Base-by-base conservation (phyloP, 2,888 invertebrate species). In the Caenorhabditis sulstoni region DNA sequence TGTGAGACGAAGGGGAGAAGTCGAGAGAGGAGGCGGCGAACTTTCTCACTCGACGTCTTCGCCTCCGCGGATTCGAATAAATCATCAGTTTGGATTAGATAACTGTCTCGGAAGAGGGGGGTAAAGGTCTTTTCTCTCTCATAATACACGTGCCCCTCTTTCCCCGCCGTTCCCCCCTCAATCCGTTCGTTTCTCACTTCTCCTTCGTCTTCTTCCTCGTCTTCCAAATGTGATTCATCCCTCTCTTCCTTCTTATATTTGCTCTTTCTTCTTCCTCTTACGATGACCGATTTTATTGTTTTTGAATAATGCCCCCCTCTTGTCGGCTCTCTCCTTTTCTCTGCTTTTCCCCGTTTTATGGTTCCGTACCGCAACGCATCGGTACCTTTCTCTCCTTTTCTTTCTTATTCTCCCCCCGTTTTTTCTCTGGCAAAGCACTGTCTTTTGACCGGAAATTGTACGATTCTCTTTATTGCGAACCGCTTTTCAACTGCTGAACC, bases 61-160 rank as follows among this genome's bases (percentile, higher is more conserved):
- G 23, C 47, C 57, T 47, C 53, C 66, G 67, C 35, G 57, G 39
- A 70, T 61, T 62, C 47, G 62, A 70, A 70, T 70, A 62, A 70
- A 70, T 70, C 70, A 70, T 70, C 45, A 68, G 59, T 70, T 70
- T 53, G 62, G 47, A 70, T 62, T 53, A 70, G 61, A 70, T 62
- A 59, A 70, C 61, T 70, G 59, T 55, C 16, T 14, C 41, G 41
- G 22, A n/a, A 29, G 14, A 18, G 12, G 41, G 9, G 9, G 59
- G 41, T 12, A n/a, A 55, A 11, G 35, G 45, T 29, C 45, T 23
- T 41, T 7, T 20, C 18, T 18, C 20, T 11, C 23, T 49, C n/a
- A 41, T 41, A 14, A 41, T 49, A 45, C 41, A 22, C 59, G n/a
- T 59, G 44, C 29, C 59, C 23, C 22, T 57, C 16, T 20, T 29